Base-by-base conservation (phyloP, 2,888 invertebrate species). In the Morpho helenor region DNA sequence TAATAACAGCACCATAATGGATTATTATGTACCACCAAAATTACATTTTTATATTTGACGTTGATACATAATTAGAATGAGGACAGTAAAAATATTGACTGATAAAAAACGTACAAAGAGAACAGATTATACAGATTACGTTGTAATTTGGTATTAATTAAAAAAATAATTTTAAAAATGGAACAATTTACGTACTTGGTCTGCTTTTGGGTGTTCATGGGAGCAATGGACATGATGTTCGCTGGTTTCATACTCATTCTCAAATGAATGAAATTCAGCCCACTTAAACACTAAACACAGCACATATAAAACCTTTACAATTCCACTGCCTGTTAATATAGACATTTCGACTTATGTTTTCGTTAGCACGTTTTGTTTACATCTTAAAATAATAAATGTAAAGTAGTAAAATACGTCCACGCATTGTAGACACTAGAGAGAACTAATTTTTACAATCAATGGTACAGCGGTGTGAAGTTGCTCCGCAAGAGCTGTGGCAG, bases 161-260 rank as follows among this genome's bases (percentile, higher is more conserved):
- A 31, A 31, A 31, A 53, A 45, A 45, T 10, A 40, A 53, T 41
- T 46, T 53, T 39, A 47, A 53, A 46, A 45, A 8, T 48, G 41
- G 22, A 54, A 54, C 22, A 22, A 51, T 39, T 31, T 31, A 86
- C 91, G 91, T 76, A 94, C 94, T 92, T 94, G 93, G 74, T 94
- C 92, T 57, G 91, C 92, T 73, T 92, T 93, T 3, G 94, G 94
- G 79, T 94, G 94, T 63, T 92, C 87, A 70, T 94, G 94, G 52
- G 87, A 92, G 79, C 94, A 94, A 68, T 92, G 91, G 5, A 77
- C 76, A 73, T 84, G 80, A 61, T 81, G 77, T 58, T 78, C 81
- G 61, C 67, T 75, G 0, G 68, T 68, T 10, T 63, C 61, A 63
- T 73, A 69, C 65, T 75, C 71, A 54, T 72, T 71, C 31, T 79